Evolutionary conservation across 2,888 invertebrate species (phyloP).

Genomic region (Pycnomerus fuliginosus): DNA sequence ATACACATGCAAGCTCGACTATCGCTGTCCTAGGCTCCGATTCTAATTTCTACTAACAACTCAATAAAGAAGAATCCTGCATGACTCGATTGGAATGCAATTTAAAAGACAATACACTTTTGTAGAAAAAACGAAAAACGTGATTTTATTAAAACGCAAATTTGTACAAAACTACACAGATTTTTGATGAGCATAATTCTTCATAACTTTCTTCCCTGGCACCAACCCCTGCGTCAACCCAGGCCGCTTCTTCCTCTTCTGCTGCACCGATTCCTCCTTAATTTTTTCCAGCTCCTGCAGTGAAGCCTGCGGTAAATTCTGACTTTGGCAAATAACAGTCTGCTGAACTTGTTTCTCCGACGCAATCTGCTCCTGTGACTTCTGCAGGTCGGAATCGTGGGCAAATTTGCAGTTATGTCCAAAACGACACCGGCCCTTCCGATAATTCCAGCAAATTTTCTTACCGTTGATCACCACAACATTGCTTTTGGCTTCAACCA

Average conservation of each 20-base stretch:
- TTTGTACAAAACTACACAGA: too few relatives aligned
- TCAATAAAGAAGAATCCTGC: too few relatives aligned
- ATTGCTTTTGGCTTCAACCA: slow-evolving; percentile 75
- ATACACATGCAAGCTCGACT: too few relatives aligned
- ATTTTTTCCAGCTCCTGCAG: slow-evolving; percentile 31
- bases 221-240: slow-evolving; percentile 74
- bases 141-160: too few relatives aligned
- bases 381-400: slow-evolving; percentile 83
- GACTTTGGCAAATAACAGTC: slow-evolving; percentile 33
- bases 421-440: slow-evolving; percentile 84
- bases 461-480: slow-evolving; percentile 77
- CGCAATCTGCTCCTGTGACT: slow-evolving; percentile 60
- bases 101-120: too few relatives aligned
- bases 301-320: slow-evolving; percentile 26
- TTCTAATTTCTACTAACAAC: too few relatives aligned
- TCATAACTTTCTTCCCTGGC: slow-evolving; percentile 84
- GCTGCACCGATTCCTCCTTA: slow-evolving; percentile 31
- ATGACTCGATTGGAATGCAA: too few relatives aligned
- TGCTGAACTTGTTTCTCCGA: slow-evolving; percentile 55
- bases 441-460: slow-evolving; percentile 90
- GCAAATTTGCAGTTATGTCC: slow-evolving; percentile 91
- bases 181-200: slow-evolving; percentile 70
- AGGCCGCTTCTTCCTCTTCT: slow-evolving; percentile 66
- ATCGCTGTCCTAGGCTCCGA: too few relatives aligned
- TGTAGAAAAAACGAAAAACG: too few relatives aligned